A percentile compares a stretch with the other conserved stretches of the same genome.
Evolutionary conservation across 92 coral and sea anemone species (phyloP).

Genomic region (Umimayanthus kanabou): DNA sequence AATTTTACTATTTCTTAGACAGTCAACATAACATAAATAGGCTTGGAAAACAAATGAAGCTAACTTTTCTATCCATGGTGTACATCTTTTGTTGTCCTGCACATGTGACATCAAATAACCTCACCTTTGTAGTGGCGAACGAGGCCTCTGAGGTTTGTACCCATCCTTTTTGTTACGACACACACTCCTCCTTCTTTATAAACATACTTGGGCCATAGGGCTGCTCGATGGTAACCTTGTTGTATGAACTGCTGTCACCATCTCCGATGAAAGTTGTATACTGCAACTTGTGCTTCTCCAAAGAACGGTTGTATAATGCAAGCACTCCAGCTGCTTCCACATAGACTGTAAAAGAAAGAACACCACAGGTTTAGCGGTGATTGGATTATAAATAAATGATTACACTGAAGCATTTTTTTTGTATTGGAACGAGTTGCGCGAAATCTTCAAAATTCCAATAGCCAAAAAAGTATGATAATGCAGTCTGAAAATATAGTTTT

Average conservation of each 20-base stretch:
- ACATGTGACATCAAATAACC: not conserved
- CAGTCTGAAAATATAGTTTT: not conserved
- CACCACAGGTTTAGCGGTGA: too few species aligned
- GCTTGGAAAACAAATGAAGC: slow-evolving; percentile 4
- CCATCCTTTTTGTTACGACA: slow-evolving; percentile 44
- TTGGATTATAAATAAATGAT: too few species aligned
- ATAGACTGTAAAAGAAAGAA: too few species aligned
- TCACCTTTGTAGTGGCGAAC: slow-evolving; percentile 38
- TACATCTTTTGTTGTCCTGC: not conserved
- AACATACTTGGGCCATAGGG: slow-evolving; percentile 32
- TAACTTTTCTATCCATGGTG: not conserved
- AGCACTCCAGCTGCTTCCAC: not conserved
- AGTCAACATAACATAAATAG: too few species aligned
- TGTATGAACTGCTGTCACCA: slow-evolving; percentile 35
- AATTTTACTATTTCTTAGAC: too few species aligned
- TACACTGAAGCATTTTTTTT: too few species aligned
- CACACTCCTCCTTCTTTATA: slow-evolving; percentile 46
- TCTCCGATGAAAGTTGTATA: slow-evolving; percentile 36
- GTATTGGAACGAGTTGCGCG: too few species aligned
- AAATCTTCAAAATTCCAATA: too few species aligned
- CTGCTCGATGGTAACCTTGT: slow-evolving; percentile 29
- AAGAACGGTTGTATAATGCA: not conserved
- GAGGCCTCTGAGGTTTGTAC: slow-evolving; percentile 38
- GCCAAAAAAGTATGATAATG: not conserved
- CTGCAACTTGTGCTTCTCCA: not conserved